A percentile compares a stretch with the other conserved stretches of the same genome.
Evolutionary conservation across 2,113 vertebrate genomes (phyloP).

Genomic region (Ptychochromis oligacanthus): DNA sequence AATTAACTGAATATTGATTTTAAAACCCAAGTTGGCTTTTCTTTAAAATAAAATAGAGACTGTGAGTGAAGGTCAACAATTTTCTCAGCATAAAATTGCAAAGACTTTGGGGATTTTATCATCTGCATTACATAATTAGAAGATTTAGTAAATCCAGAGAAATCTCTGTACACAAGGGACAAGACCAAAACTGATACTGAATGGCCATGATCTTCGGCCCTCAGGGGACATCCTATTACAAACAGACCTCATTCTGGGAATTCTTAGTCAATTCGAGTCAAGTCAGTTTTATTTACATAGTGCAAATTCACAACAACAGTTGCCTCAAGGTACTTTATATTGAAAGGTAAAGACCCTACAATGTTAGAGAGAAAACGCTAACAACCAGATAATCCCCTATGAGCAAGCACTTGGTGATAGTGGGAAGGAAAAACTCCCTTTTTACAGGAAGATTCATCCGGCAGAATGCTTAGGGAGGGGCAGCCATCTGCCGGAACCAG

Average conservation of each 20-base stretch:
- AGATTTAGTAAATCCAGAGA: conserved; percentile 11
- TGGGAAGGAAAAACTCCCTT: background rate
- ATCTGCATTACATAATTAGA: background rate
- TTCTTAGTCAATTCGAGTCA: background rate
- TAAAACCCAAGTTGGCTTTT: background rate
- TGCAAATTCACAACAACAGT: background rate
- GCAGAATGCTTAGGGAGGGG: too few species aligned
- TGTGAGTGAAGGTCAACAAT: background rate
- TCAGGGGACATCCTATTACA: background rate
- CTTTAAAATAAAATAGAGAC: background rate
- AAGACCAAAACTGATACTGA: background rate
- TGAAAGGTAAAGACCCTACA: too few species aligned
- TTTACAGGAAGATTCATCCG: too few species aligned
- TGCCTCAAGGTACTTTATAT: background rate
- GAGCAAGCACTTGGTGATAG: background rate
- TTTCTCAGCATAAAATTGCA: background rate
- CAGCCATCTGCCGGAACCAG: too few species aligned
- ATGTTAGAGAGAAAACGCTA: background rate
- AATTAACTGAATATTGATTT: background rate
- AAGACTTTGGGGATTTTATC: conserved; percentile 1
- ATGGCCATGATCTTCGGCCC: background rate
- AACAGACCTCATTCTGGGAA: background rate
- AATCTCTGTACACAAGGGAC: background rate
- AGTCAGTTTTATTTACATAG: background rate
- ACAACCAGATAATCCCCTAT: background rate